Evolutionary conservation across 2,113 vertebrate species (phyloP).

Genomic region (Bos javanicus): DNA sequence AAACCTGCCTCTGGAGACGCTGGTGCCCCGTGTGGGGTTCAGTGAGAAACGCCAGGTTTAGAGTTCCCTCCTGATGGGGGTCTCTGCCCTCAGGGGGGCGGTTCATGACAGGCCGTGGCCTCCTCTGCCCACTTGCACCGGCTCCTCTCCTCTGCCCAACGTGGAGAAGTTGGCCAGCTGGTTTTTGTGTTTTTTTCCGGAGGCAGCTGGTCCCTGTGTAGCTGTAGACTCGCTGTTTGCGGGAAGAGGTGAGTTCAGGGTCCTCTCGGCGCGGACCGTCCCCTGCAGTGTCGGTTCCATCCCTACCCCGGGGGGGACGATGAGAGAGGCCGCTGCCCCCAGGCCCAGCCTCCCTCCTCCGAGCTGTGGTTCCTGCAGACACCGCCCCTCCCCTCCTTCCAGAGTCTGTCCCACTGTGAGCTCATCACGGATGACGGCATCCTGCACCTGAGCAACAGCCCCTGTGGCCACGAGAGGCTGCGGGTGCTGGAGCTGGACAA

Average conservation of each 20-base stretch:
- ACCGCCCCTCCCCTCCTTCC: background rate
- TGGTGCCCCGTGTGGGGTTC: background rate
- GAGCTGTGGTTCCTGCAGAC: background rate
- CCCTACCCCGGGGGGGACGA: background rate
- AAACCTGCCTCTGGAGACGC: background rate
- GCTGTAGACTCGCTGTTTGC: background rate
- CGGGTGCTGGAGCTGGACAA: conserved; percentile 93
- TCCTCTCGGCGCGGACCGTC: background rate
- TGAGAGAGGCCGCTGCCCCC: background rate
- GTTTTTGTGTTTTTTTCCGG: background rate
- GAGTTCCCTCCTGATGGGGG: background rate
- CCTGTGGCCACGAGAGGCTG: conserved; percentile 90
- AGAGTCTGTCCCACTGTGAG: conserved; percentile 96
- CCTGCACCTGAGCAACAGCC: conserved; percentile 91
- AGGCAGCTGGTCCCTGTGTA: background rate
- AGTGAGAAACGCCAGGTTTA: background rate
- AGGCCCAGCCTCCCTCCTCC: background rate
- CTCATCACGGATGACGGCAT: conserved; percentile 94
- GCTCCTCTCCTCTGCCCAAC: background rate
- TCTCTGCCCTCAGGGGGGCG: background rate
- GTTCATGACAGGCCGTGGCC: background rate
- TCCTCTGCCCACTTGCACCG: background rate
- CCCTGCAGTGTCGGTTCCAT: background rate
- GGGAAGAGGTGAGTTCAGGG: background rate
- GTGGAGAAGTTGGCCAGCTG: background rate